Percentiles rank a stretch among this genome's conserved stretches.
Conservation (phyloP, 2,888 invertebrate species). For the Rugalucina vietnamica region DNA sequence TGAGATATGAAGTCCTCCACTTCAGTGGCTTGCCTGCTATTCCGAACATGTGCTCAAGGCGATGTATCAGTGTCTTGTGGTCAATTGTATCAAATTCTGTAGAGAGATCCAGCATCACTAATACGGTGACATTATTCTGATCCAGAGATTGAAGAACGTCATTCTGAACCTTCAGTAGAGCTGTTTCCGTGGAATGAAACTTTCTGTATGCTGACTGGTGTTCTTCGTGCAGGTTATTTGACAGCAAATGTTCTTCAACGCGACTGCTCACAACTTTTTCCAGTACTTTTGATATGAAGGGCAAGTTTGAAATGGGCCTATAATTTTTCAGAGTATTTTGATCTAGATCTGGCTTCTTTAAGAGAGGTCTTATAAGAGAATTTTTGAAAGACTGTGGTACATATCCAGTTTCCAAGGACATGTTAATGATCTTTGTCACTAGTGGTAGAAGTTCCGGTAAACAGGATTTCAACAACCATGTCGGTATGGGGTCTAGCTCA, state of each 20-base stretch:
- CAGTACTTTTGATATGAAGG: constrained; percentile 43
- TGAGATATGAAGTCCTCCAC: constrained; percentile 49
- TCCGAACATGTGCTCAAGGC: constrained; percentile 24
- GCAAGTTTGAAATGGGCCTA: constrained; percentile 56
- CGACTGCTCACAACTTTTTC: constrained; percentile 42
- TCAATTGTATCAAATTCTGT: constrained; percentile 56
- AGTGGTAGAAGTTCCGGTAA: constrained; percentile 31
- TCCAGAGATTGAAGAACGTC: constrained; percentile 50
- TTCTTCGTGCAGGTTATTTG: constrained; percentile 41
- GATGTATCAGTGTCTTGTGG: constrained; percentile 28
- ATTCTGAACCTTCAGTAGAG: constrained; percentile 43
- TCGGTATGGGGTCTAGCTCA: constrained; percentile 40
- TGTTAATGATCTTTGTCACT: not conserved
- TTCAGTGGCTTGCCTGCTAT: constrained; percentile 40
- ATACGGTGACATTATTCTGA: constrained; percentile 30
- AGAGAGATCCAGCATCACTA: constrained; percentile 46
- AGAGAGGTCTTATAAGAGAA: constrained; percentile 23
- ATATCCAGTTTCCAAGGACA: constrained; percentile 8
- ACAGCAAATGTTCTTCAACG: constrained; percentile 28
- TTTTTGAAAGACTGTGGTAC: constrained; percentile 24
- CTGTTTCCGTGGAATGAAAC: constrained; percentile 49
- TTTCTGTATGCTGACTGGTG: constrained; percentile 46
- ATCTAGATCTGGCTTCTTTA: constrained; percentile 30
- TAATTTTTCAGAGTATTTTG: constrained; percentile 38
- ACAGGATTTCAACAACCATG: constrained; percentile 42